phyloP scores from a whole-genome alignment of 2,888 invertebrate species.

The Zootermopsis nevadensis region DNA sequence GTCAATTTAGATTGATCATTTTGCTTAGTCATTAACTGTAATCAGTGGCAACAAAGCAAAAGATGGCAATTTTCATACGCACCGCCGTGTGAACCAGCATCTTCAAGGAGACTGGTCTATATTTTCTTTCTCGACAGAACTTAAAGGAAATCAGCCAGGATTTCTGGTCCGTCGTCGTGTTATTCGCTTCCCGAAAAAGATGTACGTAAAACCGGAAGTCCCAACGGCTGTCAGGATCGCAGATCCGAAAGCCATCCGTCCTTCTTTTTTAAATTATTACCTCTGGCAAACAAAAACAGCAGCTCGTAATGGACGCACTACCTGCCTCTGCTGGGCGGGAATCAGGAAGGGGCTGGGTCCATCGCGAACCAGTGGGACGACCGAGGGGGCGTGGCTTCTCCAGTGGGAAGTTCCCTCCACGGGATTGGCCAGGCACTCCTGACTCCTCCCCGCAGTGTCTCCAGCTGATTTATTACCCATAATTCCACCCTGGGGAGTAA shows the following conservation, averaged over 20 bases:
- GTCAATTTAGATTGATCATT: too few relatives aligned
- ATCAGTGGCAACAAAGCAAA: too few relatives aligned
- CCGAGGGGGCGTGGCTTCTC: neutral
- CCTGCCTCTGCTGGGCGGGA: neutral
- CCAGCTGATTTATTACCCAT: slow-evolving; percentile 50
- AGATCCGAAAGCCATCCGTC: slow-evolving; percentile 17
- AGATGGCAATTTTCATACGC: too few relatives aligned
- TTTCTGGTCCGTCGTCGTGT: too few relatives aligned
- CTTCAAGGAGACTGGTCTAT: too few relatives aligned
- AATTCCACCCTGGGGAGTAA: slow-evolving; percentile 43
- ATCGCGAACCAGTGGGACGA: neutral
- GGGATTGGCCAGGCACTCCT: neutral
- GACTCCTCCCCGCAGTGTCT: slow-evolving; percentile 41
- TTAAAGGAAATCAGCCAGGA: too few relatives aligned
- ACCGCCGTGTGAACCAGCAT: too few relatives aligned
- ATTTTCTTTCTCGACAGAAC: too few relatives aligned
- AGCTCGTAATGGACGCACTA: slow-evolving; percentile 6
- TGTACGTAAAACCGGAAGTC: neutral
- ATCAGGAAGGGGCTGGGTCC: neutral
- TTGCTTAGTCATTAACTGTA: too few relatives aligned
- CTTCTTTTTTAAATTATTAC: slow-evolving; percentile 3
- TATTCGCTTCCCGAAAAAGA: too few relatives aligned
- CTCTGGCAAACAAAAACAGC: slow-evolving; percentile 3
- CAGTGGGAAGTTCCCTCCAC: neutral
- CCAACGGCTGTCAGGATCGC: neutral